Conservation (phyloP, 2,888 invertebrate species). For the Amblyteles armatorius region DNA sequence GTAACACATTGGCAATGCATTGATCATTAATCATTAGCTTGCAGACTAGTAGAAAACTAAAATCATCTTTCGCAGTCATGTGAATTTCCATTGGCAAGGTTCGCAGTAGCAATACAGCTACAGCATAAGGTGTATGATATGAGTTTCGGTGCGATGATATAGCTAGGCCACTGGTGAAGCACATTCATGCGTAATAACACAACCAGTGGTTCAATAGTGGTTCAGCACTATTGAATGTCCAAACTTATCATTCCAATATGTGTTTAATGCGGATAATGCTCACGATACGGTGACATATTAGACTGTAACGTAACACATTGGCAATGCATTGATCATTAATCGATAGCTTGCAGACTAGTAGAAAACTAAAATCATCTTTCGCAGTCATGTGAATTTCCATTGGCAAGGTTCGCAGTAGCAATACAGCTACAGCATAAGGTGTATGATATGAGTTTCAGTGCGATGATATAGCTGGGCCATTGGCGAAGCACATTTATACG, state of each 20-base stretch:
- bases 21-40: neutral
- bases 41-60: neutral
- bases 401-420: neutral
- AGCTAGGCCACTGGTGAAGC: conserved; percentile 13
- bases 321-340: neutral
- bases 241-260: too few relatives aligned
- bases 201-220: neutral
- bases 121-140: neutral
- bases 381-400: conserved; percentile 24
- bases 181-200: conserved; percentile 25
- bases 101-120: neutral
- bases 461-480: conserved; percentile 11
- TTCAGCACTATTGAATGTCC: too few relatives aligned
- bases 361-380: neutral
- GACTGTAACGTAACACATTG: neutral
- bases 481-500: conserved; percentile 6
- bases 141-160: neutral
- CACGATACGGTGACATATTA: neutral
- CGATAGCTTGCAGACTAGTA: neutral
- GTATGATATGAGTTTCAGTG: neutral
- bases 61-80: conserved; percentile 2
- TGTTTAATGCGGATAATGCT: too few relatives aligned
- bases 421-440: neutral
- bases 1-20: neutral
- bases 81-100: conserved; percentile 8